These are phyloP conservation scores for Columba livia DNA, from an alignment of 2,113 vertebrate genomes.

Conservation along the genomic window DNA sequence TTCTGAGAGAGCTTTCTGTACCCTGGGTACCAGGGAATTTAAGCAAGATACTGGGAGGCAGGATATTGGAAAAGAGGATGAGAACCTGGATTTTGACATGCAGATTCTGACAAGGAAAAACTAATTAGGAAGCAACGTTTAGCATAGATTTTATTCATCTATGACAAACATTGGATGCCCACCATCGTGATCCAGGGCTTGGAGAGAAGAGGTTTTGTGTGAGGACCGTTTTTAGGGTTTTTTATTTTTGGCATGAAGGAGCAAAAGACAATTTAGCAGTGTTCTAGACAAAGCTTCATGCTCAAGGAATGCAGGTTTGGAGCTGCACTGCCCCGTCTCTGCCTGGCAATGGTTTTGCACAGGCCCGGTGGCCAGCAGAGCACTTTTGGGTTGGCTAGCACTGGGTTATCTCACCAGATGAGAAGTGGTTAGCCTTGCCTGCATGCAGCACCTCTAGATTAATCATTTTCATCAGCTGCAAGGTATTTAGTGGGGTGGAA, in stretches of 20 bases:
- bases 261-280: background rate
- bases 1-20: background rate
- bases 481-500: background rate
- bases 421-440: background rate
- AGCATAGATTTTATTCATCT: fast-evolving
- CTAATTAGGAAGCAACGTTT: background rate
- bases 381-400: background rate
- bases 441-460: background rate
- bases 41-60: background rate
- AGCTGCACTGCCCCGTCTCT: background rate
- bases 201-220: background rate
- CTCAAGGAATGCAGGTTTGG: background rate
- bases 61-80: background rate
- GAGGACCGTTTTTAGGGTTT: background rate
- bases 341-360: background rate
- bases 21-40: background rate
- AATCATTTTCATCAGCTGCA: background rate
- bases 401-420: background rate
- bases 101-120: background rate
- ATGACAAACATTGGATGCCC: fast-evolving
- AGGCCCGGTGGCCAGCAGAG: background rate
- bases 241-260: background rate
- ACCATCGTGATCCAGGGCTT: background rate
- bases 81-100: background rate
- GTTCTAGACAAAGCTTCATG: background rate